A percentile compares a stretch with the other conserved stretches of the same genome.
phyloP scores from a whole-genome alignment of 2,113 vertebrate species.

The Stegastes partitus region DNA sequence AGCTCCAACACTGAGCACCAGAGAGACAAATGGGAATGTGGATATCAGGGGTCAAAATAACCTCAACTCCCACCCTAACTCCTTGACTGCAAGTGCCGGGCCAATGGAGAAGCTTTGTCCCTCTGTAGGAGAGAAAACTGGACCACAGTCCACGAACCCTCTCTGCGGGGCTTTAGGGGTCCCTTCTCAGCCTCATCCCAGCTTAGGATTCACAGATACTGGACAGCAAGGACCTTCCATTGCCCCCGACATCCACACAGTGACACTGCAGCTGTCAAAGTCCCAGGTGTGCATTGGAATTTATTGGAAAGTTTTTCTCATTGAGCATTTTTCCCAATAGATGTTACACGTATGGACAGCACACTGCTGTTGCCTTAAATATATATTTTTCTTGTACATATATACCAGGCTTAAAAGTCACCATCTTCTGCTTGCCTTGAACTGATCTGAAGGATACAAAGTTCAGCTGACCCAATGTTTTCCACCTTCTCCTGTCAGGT shows the following conservation, averaged over 20 bases:
- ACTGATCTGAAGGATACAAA: slow-evolving; percentile 24
- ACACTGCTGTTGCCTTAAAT: not conserved
- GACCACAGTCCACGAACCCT: slow-evolving; percentile 59
- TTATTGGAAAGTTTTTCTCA: not conserved
- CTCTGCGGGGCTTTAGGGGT: slow-evolving; percentile 70
- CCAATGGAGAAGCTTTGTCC: slow-evolving; percentile 78
- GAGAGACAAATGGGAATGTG: slow-evolving; percentile 66
- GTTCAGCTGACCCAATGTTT: slow-evolving; percentile 23
- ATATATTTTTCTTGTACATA: not conserved
- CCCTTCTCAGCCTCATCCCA: slow-evolving; percentile 70
- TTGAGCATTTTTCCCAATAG: not conserved
- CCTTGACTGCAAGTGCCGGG: slow-evolving; percentile 32
- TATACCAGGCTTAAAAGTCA: slow-evolving; percentile 34
- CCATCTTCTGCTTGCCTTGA: not conserved
- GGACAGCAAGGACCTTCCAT: slow-evolving; percentile 79
- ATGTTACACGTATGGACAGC: no score
- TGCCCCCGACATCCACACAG: slow-evolving; percentile 89
- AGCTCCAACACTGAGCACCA: slow-evolving; percentile 52
- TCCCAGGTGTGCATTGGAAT: slow-evolving; percentile 87
- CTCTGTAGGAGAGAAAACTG: slow-evolving; percentile 63
- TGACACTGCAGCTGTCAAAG: slow-evolving; percentile 94
- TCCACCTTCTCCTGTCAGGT: slow-evolving; percentile 81
- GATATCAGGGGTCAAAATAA: slow-evolving; percentile 63
- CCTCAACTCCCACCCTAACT: slow-evolving; percentile 54
- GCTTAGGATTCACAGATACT: slow-evolving; percentile 72